These are phyloP conservation scores for Pseudomyrmex flavicornis DNA, from an alignment of 1,140 invertebrate species.

Conservation along the genomic window DNA sequence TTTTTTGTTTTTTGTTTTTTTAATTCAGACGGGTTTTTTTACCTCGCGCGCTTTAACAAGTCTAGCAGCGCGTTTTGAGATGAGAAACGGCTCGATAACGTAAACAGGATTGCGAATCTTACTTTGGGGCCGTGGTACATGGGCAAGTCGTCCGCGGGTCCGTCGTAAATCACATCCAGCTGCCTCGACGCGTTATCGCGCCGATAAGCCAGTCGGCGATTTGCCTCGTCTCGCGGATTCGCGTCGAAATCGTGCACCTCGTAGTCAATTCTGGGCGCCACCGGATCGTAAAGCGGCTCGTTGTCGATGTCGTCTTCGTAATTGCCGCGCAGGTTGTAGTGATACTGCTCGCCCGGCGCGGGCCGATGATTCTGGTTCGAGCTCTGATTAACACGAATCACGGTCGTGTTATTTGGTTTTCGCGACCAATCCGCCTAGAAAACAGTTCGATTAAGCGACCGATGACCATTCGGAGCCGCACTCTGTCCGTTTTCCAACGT, in stretches of 20 bases:
- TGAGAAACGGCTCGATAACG: background rate
- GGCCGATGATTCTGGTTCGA: constrained; percentile 68
- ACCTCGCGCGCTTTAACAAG: background rate
- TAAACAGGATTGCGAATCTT: constrained; percentile 6
- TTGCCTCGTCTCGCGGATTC: constrained; percentile 81
- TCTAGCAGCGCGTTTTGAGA: background rate
- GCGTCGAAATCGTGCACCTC: constrained; percentile 84
- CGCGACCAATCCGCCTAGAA: constrained; percentile 82
- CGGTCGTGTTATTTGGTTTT: constrained; percentile 83
- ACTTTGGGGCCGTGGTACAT: constrained; percentile 70
- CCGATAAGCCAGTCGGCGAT: constrained; percentile 79
- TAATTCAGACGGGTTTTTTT: background rate
- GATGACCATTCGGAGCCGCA: background rate
- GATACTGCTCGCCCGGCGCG: constrained; percentile 49
- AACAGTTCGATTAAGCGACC: constrained; percentile 7
- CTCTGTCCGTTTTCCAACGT: background rate
- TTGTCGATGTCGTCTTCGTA: constrained; percentile 78
- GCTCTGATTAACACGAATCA: constrained; percentile 82
- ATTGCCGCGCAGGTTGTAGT: constrained; percentile 69
- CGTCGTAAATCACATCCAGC: constrained; percentile 76
- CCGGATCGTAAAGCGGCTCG: constrained; percentile 83
- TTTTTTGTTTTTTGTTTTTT: constrained; percentile 1
- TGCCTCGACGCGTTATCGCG: constrained; percentile 75
- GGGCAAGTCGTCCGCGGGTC: constrained; percentile 72
- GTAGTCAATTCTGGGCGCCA: constrained; percentile 80